Percentiles rank a stretch among this genome's conserved stretches.
Evolutionary conservation across 2,888 invertebrate genomes (phyloP).

Genomic region (Eupithecia insigniata): DNA sequence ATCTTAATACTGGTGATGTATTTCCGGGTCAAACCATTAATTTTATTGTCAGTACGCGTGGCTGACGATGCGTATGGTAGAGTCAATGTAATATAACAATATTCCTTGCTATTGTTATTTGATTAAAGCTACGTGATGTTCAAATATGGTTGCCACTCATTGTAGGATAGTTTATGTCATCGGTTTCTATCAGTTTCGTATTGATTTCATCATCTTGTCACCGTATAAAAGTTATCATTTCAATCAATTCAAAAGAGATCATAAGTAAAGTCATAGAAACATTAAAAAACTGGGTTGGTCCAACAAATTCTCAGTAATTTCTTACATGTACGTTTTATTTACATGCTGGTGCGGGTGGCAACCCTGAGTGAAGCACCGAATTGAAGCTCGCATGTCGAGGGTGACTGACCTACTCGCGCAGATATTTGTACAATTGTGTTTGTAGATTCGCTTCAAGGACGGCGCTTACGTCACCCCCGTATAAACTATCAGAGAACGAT

Average conservation of each 20-base stretch:
- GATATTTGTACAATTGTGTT: constrained; percentile 79
- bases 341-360: constrained; percentile 13
- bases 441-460: constrained; percentile 78
- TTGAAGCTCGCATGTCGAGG: constrained; percentile 53
- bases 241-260: too few relatives aligned
- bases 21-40: constrained; percentile 50
- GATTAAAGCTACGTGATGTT: constrained; percentile 36
- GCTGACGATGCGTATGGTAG: constrained; percentile 25
- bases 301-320: too few relatives aligned
- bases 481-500: constrained; percentile 55
- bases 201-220: background rate
- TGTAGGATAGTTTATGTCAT: background rate
- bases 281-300: too few relatives aligned
- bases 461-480: constrained; percentile 72
- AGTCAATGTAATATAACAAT: constrained; percentile 50
- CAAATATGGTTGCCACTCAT: constrained; percentile 21
- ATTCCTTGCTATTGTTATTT: constrained; percentile 43
- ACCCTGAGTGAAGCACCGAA: constrained; percentile 37
- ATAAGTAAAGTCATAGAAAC: too few relatives aligned
- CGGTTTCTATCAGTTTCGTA: background rate
- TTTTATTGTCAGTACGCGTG: constrained; percentile 51
- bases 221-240: background rate
- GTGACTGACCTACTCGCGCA: constrained; percentile 72
- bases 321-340: too few relatives aligned
- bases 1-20: constrained; percentile 40